phyloP scores from a whole-genome alignment of 2,888 invertebrate genomes.

The Scaeva pyrastri region DNA sequence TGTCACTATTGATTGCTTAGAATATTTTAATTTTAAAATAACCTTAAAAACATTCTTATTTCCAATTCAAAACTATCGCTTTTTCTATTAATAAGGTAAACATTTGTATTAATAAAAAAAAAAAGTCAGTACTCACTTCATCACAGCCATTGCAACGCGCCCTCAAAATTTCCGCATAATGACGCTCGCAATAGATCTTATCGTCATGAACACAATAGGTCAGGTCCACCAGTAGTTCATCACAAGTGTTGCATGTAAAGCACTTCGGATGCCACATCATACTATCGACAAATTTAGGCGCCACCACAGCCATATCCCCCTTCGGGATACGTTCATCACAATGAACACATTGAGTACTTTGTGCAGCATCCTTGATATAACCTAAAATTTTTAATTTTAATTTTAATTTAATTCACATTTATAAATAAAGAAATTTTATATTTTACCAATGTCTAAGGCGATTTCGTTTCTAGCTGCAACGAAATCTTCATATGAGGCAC shows the following conservation, averaged over 20 bases:
- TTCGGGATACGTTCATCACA: constrained; percentile 92
- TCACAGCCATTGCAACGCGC: constrained; percentile 98
- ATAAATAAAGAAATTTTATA: not conserved
- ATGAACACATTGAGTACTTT: constrained; percentile 89
- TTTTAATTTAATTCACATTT: not conserved
- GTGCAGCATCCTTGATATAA: constrained; percentile 87
- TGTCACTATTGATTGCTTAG: too few relatives aligned
- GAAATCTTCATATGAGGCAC: constrained; percentile 95
- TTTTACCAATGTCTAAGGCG: constrained; percentile 94
- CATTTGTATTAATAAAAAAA: too few relatives aligned
- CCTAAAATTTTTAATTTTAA: constrained; percentile 81
- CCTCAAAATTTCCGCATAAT: constrained; percentile 98
- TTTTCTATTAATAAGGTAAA: not conserved
- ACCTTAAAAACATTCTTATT: too few relatives aligned
- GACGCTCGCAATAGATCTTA: constrained; percentile 95
- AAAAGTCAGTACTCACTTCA: constrained; percentile 90
- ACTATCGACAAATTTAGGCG: constrained; percentile 91
- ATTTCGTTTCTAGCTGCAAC: constrained; percentile 97
- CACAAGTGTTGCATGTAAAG: constrained; percentile 94
- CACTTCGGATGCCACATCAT: constrained; percentile 96
- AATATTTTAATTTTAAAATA: too few relatives aligned
- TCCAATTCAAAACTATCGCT: constrained; percentile 43
- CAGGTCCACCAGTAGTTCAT: constrained; percentile 97
- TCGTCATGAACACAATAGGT: constrained; percentile 97
- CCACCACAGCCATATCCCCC: constrained; percentile 93